phyloP scores from a whole-genome alignment of 2,113 vertebrate species.

The Atrichornis clamosus region DNA sequence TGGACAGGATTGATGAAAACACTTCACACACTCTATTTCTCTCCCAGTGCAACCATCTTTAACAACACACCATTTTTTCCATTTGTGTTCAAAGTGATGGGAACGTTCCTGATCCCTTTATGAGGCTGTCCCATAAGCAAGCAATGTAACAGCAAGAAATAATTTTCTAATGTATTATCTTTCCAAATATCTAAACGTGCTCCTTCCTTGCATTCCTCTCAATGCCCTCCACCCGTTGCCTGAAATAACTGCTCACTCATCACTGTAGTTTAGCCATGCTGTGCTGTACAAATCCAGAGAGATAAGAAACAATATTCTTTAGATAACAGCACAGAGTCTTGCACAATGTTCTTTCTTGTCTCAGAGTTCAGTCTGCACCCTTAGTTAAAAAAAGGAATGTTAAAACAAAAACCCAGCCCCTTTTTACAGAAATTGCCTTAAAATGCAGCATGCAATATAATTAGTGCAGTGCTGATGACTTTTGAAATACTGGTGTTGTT shows the following conservation, averaged over 20 bases:
- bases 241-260: slow-evolving; percentile 61
- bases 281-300: neutral
- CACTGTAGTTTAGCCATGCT: slow-evolving; percentile 34
- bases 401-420: neutral
- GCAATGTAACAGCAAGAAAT: neutral
- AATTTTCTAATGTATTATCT: neutral
- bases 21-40: neutral
- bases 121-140: neutral
- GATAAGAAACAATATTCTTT: slow-evolving; percentile 56
- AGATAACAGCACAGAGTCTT: slow-evolving; percentile 42
- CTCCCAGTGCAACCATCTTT: neutral
- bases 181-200: neutral
- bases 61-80: neutral
- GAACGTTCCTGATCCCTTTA: neutral
- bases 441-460: neutral
- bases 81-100: neutral
- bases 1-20: neutral
- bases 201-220: neutral
- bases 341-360: slow-evolving; percentile 50
- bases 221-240: neutral
- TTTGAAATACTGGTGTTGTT: neutral
- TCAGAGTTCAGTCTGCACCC: slow-evolving; percentile 58
- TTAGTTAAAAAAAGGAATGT: neutral
- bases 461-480: neutral
- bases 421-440: neutral